phyloP scores from a whole-genome alignment of 2,113 vertebrate species.

The Strigops habroptila region DNA sequence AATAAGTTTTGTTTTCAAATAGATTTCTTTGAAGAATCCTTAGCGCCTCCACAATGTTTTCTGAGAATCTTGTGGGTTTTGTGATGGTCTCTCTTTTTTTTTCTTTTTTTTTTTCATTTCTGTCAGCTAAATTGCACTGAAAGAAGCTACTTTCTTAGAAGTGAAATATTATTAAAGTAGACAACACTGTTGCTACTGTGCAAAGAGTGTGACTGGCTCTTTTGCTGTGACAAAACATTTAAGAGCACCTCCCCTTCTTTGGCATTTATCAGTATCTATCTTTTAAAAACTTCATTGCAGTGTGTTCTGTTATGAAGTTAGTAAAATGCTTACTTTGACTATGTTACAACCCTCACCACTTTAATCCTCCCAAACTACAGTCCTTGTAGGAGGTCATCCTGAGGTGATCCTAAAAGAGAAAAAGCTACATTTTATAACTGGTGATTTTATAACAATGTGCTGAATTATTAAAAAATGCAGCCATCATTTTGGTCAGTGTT shows the following conservation, averaged over 20 bases:
- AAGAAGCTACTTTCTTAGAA: background rate
- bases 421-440: background rate
- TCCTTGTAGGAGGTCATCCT: background rate
- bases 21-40: background rate
- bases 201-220: background rate
- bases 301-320: background rate
- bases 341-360: background rate
- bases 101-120: background rate
- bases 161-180: background rate
- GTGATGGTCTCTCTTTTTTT: fast-evolving
- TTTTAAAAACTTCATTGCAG: background rate
- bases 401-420: background rate
- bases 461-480: background rate
- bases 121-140: background rate
- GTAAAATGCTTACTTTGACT: background rate
- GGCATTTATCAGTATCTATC: background rate
- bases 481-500: background rate
- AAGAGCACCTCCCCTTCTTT: background rate
- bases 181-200: background rate
- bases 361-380: background rate
- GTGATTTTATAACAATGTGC: too few species aligned
- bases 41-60: background rate
- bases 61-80: background rate
- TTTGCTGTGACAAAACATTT: background rate
- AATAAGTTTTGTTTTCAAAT: background rate